Conservation (phyloP, 2,888 invertebrate species). For the Crioceris asparagi region DNA sequence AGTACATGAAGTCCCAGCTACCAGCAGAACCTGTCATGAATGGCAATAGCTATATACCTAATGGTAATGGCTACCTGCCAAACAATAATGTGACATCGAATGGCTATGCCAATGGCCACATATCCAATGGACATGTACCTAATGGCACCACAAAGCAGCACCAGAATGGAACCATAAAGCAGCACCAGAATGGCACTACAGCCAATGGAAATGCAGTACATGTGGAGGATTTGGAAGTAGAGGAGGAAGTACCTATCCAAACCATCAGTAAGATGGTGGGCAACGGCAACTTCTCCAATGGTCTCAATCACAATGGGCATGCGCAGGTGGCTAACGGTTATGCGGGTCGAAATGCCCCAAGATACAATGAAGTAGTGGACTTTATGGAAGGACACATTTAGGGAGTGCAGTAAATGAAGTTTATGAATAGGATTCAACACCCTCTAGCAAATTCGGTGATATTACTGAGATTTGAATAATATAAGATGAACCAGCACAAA, state of each 20-base stretch:
- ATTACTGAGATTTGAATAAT: too few species aligned
- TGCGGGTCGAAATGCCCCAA: too few species aligned
- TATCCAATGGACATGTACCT: constrained; percentile 23
- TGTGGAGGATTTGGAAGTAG: constrained; percentile 28
- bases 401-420: too few species aligned
- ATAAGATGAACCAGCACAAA: too few species aligned
- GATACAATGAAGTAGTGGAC: too few species aligned
- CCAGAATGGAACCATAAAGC: too few species aligned
- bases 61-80: constrained; percentile 19
- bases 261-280: constrained; percentile 32
- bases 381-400: too few species aligned
- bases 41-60: constrained; percentile 18
- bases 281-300: constrained; percentile 31
- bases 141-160: too few species aligned
- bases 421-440: too few species aligned
- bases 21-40: constrained; percentile 11
- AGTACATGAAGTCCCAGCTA: constrained; percentile 40
- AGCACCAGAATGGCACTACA: constrained; percentile 17
- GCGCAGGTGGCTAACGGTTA: constrained; percentile 18
- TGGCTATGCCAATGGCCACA: constrained; percentile 20
- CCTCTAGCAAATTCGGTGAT: too few species aligned
- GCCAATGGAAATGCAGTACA: too few species aligned
- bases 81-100: constrained; percentile 18
- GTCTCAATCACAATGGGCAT: constrained; percentile 22
- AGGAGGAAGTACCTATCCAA: constrained; percentile 32